Conservation (phyloP, 2,113 vertebrate genomes). For the Eublepharis macularius region DNA sequence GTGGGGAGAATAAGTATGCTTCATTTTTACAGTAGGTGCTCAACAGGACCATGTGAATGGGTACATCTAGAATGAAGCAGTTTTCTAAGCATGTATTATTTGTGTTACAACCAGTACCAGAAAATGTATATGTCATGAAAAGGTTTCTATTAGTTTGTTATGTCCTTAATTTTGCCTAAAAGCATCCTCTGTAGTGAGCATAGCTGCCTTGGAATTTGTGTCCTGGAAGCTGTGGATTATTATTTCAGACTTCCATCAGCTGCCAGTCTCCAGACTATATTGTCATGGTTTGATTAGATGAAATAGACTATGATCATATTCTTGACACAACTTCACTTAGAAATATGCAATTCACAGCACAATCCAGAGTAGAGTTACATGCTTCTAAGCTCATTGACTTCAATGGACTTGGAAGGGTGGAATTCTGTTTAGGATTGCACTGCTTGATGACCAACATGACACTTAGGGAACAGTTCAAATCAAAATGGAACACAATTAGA, state of each 20-base stretch:
- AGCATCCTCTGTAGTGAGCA: neutral
- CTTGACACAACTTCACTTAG: constrained; percentile 23
- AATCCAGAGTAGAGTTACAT: no score
- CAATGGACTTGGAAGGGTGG: no score
- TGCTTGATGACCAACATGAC: constrained; percentile 41
- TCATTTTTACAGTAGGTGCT: neutral
- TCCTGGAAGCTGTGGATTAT: neutral
- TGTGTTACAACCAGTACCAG: neutral
- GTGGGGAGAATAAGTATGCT: neutral
- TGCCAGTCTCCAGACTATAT: neutral
- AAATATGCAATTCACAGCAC: constrained; percentile 44
- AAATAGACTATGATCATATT: constrained; percentile 54
- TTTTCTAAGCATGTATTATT: neutral
- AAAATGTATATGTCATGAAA: neutral
- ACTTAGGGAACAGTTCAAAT: constrained; percentile 55
- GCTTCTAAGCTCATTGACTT: no score
- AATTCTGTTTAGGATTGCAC: no score
- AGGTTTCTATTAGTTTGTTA: neutral
- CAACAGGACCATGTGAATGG: no score
- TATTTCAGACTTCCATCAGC: constrained; percentile 36
- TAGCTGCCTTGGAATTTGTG: neutral
- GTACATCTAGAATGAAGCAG: neutral
- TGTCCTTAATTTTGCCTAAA: constrained; percentile 15
- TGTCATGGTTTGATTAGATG: constrained; percentile 52
- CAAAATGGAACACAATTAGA: constrained; percentile 65